These are phyloP conservation scores for Bergia sp. DNA, from an alignment of 92 coral and sea anemone species.

Conservation along the genomic window DNA sequence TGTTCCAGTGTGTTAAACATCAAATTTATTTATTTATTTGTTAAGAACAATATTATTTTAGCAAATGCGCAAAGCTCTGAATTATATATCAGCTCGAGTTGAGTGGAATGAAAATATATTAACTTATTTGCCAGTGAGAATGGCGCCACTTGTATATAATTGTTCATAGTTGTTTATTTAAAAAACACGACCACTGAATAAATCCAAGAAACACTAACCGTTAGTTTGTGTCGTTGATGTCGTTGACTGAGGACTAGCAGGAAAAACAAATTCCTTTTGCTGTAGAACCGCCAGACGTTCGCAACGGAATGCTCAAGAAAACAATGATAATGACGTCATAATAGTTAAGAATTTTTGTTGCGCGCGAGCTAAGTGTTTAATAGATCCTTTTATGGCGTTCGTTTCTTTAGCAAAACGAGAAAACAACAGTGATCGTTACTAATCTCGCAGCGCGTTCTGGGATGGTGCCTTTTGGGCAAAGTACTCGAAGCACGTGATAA, in stretches of 20 bases:
- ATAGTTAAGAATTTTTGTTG: too few species aligned
- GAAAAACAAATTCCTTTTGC: background rate
- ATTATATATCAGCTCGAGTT: background rate
- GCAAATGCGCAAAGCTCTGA: background rate
- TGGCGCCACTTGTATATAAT: background rate
- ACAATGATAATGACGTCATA: too few species aligned
- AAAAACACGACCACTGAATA: background rate
- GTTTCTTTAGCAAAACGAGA: too few species aligned
- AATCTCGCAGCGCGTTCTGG: too few species aligned
- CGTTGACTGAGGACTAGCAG: background rate
- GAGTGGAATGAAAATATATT: constrained; percentile 10
- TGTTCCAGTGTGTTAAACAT: background rate
- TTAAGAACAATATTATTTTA: background rate
- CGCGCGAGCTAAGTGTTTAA: too few species aligned
- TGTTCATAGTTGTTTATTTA: constrained; percentile 17
- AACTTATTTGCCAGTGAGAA: background rate
- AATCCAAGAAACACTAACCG: background rate
- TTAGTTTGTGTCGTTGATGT: background rate
- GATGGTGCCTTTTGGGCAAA: too few species aligned
- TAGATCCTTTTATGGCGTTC: too few species aligned
- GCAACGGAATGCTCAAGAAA: too few species aligned
- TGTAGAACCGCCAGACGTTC: too few species aligned
- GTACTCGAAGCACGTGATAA: too few species aligned
- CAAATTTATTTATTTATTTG: background rate
- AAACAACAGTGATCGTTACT: too few species aligned